Conservation (phyloP, 2,888 invertebrate genomes). For the Halocaridina rubra region DNA sequence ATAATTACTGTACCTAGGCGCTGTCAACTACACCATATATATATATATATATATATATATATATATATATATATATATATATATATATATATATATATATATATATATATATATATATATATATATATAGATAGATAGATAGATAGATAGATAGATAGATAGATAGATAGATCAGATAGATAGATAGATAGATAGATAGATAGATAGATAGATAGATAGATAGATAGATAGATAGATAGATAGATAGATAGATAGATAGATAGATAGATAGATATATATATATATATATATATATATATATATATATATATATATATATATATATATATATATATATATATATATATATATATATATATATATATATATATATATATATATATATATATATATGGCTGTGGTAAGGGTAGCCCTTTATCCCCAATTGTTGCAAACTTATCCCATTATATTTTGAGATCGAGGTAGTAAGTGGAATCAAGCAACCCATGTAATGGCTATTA, state of each 20-base stretch:
- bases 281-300: not conserved
- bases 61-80: not conserved
- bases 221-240: not conserved
- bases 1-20: too few species aligned
- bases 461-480: too few species aligned
- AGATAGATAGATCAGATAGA: not conserved
- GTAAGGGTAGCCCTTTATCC: not conserved
- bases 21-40: too few species aligned
- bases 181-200: not conserved
- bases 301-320: not conserved
- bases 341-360: not conserved
- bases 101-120: not conserved
- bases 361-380: not conserved
- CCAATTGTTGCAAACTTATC: too few species aligned
- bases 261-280: not conserved
- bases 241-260: not conserved
- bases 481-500: too few species aligned
- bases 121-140: not conserved
- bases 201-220: not conserved
- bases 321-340: not conserved
- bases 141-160: not conserved
- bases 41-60: not conserved
- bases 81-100: not conserved
- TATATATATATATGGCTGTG: not conserved
- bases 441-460: too few species aligned